These are phyloP conservation scores for Darevskia mixta DNA, from an alignment of 2,797 vertebrate genomes.

Conservation along the genomic window DNA sequence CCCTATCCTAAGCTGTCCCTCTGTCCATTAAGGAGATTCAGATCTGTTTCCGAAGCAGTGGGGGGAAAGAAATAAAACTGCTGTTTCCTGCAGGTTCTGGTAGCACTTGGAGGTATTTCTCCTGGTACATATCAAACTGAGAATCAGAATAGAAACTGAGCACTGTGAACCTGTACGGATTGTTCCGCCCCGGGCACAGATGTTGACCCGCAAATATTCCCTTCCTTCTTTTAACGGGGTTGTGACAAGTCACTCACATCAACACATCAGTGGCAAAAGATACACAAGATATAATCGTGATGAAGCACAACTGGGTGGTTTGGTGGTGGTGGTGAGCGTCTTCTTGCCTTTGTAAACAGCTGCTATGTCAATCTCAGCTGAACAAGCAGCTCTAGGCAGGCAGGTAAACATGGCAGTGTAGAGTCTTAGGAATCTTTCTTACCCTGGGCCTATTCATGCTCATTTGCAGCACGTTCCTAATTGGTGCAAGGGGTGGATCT, in stretches of 20 bases:
- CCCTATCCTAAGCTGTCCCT: neutral
- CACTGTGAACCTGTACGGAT: neutral
- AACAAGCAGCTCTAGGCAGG: neutral
- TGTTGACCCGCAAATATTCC: neutral
- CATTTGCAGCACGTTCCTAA: neutral
- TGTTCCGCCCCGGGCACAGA: neutral
- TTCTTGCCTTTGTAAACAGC: neutral
- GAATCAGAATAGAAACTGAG: neutral
- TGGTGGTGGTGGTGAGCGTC: too few species aligned
- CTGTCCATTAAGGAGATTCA: neutral
- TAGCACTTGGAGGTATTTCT: too few species aligned
- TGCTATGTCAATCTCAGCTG: neutral
- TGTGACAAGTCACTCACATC: neutral
- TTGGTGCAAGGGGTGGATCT: neutral
- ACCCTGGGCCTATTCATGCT: neutral
- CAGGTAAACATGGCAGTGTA: neutral
- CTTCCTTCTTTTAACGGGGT: neutral
- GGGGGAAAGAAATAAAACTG: neutral
- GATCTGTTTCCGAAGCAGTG: neutral
- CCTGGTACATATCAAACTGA: neutral
- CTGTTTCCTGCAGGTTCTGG: neutral
- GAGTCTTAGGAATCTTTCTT: too few species aligned
- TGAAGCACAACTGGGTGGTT: too few species aligned
- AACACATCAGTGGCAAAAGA: neutral
- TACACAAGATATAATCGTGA: neutral